Conservation (phyloP, 2,113 vertebrate species). For the Aptenodytes forsteri region DNA sequence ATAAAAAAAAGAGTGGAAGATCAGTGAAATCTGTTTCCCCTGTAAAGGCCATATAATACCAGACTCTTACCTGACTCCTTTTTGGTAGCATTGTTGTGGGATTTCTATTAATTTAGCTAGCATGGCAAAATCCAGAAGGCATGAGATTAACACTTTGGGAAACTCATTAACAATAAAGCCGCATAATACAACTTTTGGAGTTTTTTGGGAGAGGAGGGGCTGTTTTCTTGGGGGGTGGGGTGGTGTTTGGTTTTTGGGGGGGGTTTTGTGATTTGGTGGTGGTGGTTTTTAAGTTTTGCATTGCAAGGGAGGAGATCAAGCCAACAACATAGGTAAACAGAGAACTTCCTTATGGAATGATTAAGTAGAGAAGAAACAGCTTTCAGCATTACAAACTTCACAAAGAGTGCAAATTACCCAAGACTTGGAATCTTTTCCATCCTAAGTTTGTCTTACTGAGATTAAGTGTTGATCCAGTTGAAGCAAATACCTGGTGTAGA, state of each 20-base stretch:
- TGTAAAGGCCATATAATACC: background rate
- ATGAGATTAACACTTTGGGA: background rate
- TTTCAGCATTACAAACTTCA: background rate
- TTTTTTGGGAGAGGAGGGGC: rapidly evolving
- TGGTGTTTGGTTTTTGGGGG: background rate
- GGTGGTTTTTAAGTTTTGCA: background rate
- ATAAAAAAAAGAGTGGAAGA: background rate
- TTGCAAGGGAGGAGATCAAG: background rate
- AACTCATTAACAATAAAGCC: background rate
- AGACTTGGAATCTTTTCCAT: background rate
- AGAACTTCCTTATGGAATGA: background rate
- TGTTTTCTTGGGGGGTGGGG: background rate
- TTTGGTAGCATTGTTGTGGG: background rate
- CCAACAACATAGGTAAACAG: background rate
- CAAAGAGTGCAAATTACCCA: background rate
- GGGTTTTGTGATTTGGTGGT: background rate
- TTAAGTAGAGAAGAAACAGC: background rate
- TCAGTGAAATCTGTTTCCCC: background rate
- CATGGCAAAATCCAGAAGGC: background rate
- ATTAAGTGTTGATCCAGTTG: background rate
- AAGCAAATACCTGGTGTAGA: background rate
- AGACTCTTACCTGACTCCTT: background rate
- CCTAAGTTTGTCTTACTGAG: background rate
- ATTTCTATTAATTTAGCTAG: background rate
- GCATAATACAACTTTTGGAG: background rate